Evolutionary conservation across 1,140 invertebrate genomes (phyloP).

Genomic region (Trichonephila clavata): DNA sequence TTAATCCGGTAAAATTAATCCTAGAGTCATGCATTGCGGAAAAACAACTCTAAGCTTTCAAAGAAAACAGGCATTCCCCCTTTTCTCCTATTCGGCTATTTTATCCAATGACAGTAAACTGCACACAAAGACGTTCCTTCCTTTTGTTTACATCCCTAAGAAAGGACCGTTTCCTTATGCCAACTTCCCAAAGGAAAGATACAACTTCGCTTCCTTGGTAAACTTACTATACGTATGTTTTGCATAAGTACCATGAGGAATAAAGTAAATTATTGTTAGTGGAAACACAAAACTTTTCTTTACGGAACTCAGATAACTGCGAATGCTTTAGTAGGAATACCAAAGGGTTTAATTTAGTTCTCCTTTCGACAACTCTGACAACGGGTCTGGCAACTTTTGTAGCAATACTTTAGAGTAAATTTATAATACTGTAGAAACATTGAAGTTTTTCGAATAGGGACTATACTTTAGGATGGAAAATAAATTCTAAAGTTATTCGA

Average conservation of each 20-base stretch:
- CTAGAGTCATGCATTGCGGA: too few relatives aligned
- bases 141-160: neutral
- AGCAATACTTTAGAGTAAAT: too few relatives aligned
- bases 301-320: neutral
- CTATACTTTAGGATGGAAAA: too few relatives aligned
- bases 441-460: too few relatives aligned
- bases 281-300: neutral
- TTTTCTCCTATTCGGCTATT: neutral
- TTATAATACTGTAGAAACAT: too few relatives aligned
- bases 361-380: neutral
- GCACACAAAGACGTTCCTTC: neutral
- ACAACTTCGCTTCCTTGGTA: neutral
- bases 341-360: neutral
- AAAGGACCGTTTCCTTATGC: neutral
- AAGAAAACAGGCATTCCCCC: too few relatives aligned
- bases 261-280: neutral
- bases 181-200: constrained; percentile 8
- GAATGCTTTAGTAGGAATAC: neutral
- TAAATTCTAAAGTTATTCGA: too few relatives aligned
- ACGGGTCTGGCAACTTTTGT: too few relatives aligned
- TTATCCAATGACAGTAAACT: neutral
- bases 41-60: too few relatives aligned
- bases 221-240: constrained; percentile 6
- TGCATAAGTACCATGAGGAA: neutral
- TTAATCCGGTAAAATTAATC: too few relatives aligned